Base-by-base conservation (phyloP, 2,797 vertebrate species). In the Carduelis carduelis region DNA sequence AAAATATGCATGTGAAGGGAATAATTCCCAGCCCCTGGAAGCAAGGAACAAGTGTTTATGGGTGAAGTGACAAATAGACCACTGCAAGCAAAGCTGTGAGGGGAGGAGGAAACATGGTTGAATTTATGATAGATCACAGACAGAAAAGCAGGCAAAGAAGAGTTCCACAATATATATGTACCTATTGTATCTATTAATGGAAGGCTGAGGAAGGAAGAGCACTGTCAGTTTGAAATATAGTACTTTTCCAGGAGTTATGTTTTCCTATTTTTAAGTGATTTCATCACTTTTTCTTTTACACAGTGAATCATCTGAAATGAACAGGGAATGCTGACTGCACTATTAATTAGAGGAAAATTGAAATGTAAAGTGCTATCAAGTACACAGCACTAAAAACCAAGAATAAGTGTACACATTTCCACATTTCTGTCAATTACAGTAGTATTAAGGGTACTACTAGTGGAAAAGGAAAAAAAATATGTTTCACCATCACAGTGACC, bases 301-400 rank as follows among this genome's bases (percentile, higher is more conserved):
- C 74, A 72, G 90, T 94, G 80, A 80, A 92, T 92, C 84, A 86
- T 71, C 61, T 68, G 34, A 88, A 84, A 91, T 4, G 53, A 86
- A 41, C 65, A 57, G 52, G 59, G 59, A 88, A 93, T 93, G 49
- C 63, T 90, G 89, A 76, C 91, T 94, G 80, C 56, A 76, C 59
- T 92, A 88, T 89, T 89, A 90, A 91, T 90, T 97, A 95, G 77
- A 88, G 74, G 32, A 88, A 92, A 80, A 88, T 50, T 83, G 79
- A 95, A 92, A 78, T 63, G 79, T 59, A 83, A 94, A 90, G 59
- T 56, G 16, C 72, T 88, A 91, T 88, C 46, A 88, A 66, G 44
- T 46, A 86, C 44, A 78, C 59, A 82, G 37, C 59, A 70, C 63
- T 83, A 66, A 93, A 80, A 83, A 5, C 37, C 55, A 66, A 17